Evolutionary conservation across 1,140 invertebrate genomes (phyloP), one percentile per base, ranked within the genome.

Genomic region (Mya arenaria): DNA sequence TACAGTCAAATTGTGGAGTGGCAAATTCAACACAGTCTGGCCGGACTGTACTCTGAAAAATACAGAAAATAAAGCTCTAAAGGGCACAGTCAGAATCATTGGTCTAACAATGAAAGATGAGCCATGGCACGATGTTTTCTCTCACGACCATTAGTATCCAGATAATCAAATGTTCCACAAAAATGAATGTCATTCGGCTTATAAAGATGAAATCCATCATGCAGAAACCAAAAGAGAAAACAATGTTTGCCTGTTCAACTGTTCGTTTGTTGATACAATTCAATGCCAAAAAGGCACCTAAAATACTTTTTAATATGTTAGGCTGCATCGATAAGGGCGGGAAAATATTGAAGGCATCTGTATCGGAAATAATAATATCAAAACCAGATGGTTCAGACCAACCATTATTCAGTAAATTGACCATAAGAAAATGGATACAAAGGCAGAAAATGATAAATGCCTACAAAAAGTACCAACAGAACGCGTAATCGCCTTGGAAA

Each of bases 61-160:
- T 6, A 74, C 72, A 1, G 30, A 83, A 52, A 83, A 75, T 44
- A 83, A 83, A 63, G 32, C 28, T 23, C 28, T 83, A 36, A 83
- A 82, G 52, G 60, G 62, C 5, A 25, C 44, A 36, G 81, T 60
- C 23, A 62, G 63, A 17, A 77, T 83, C 17, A 77, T 63, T 39
- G 72, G 81, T 23, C 48, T 83, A 4, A 83, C 52, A 25, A 30
- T 68, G n/a, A 56, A 39, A 48, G 71, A 69, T 37, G 39, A 52
- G 62, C 71, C 5, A 44, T 77, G 36, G 81, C 60, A 28, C 62
- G 56, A 56, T 63, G 60, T 55, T 74, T 82, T 82, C 30, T 66
- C 32, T 34, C 56, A 23, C 28, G 79, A 10, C 71, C 72, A 39
- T 15, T 83, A 4, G n/a, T 63, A 25, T 36, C 60, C 36, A 30